Evolutionary conservation across 2,113 vertebrate species (phyloP).

Genomic region (Aptenodytes forsteri): DNA sequence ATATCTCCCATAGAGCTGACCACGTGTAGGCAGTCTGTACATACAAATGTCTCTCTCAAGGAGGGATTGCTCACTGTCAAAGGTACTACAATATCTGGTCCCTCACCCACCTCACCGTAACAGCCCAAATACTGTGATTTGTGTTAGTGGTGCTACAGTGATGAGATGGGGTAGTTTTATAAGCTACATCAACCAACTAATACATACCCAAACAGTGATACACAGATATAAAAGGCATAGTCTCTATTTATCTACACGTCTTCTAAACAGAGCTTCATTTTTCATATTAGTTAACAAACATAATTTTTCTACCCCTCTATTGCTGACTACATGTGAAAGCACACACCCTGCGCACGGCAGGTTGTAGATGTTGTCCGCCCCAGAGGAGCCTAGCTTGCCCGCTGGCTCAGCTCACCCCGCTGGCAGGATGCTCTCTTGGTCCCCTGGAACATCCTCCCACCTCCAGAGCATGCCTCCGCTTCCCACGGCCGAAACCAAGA

Average conservation of each 20-base stretch:
- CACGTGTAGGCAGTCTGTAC: fast-evolving
- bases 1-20: background rate
- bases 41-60: fast-evolving
- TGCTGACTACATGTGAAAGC: fast-evolving
- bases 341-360: background rate
- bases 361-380: fast-evolving
- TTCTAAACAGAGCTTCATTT: background rate
- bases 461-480: fast-evolving
- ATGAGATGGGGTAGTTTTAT: background rate
- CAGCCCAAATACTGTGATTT: fast-evolving
- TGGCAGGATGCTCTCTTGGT: background rate
- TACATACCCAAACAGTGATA: fast-evolving
- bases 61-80: background rate
- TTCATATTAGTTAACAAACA: background rate
- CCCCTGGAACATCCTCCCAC: background rate
- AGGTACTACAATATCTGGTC: background rate
- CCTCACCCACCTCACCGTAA: background rate
- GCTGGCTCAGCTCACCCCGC: background rate
- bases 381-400: too few species aligned
- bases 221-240: fast-evolving
- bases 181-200: background rate
- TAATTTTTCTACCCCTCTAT: background rate
- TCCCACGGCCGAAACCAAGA: background rate
- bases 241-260: background rate
- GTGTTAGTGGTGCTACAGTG: fast-evolving